Conservation (phyloP, 2,888 invertebrate species). For the Carpatolechia fugitivella region DNA sequence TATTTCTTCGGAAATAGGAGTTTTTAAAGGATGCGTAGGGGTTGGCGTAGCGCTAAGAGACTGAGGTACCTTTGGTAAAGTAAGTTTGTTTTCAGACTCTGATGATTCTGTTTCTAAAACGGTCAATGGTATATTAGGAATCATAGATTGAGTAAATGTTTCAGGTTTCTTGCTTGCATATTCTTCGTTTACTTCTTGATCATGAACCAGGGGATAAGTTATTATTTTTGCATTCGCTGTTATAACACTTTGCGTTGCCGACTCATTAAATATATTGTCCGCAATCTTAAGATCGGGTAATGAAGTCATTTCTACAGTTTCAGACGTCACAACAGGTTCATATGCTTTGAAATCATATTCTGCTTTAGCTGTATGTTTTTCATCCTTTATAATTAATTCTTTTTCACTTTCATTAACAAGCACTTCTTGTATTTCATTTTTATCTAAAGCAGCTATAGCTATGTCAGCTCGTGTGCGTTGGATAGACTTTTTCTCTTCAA, state of each 20-base stretch:
- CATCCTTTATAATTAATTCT: conserved; percentile 68
- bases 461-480: conserved; percentile 64
- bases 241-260: conserved; percentile 69
- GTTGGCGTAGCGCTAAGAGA: conserved; percentile 39
- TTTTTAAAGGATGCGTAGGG: conserved; percentile 60
- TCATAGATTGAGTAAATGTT: conserved; percentile 66
- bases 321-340: conserved; percentile 80
- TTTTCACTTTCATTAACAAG: conserved; percentile 84
- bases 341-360: conserved; percentile 77
- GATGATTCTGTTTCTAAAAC: conserved; percentile 81
- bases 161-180: conserved; percentile 46
- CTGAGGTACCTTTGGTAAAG: conserved; percentile 44
- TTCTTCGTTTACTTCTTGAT: conserved; percentile 78
- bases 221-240: conserved; percentile 83
- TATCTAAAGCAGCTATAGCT: conserved; percentile 77
- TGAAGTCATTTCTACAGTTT: conserved; percentile 67
- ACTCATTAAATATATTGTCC: conserved; percentile 65
- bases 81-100: conserved; percentile 82
- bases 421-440: conserved; percentile 77
- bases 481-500: conserved; percentile 62
- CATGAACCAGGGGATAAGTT: conserved; percentile 80
- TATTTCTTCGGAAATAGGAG: conserved; percentile 63
- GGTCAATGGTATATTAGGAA: conserved; percentile 81
- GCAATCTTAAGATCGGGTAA: conserved; percentile 70
- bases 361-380: conserved; percentile 76